Percentiles rank a stretch among this genome's conserved stretches.
Conservation (phyloP, 2,797 vertebrate species). For the Otolemur crassicaudatus region DNA sequence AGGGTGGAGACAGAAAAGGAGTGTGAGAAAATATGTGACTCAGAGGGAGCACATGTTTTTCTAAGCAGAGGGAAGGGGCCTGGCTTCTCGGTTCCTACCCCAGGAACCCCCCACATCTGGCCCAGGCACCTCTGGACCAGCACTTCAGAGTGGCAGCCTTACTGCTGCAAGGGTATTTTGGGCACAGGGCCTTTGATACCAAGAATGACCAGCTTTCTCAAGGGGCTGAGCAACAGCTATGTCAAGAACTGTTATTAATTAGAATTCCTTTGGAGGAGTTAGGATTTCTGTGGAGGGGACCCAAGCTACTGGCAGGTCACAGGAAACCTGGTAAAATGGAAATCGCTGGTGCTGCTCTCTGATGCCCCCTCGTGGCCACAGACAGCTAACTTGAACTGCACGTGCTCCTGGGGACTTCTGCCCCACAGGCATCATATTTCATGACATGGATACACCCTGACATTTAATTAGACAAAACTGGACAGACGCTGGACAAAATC, state of each 20-base stretch:
- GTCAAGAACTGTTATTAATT: not conserved
- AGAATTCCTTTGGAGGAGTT: conserved; percentile 29
- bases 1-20: conserved; percentile 76
- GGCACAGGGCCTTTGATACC: not conserved
- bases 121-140: not conserved
- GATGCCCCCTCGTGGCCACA: conserved; percentile 66
- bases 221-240: not conserved
- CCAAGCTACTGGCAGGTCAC: not conserved
- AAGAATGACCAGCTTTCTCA: not conserved
- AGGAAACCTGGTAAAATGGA: not conserved
- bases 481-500: not conserved
- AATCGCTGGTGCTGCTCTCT: not conserved
- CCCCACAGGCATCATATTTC: not conserved
- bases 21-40: conserved; percentile 74
- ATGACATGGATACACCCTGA: not conserved
- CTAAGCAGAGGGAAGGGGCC: conserved; percentile 16
- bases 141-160: not conserved
- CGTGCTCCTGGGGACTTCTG: not conserved
- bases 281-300: not conserved
- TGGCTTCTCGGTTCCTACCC: not conserved
- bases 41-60: conserved; percentile 70
- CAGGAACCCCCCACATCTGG: not conserved
- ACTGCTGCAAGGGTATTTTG: not conserved
- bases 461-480: not conserved
- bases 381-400: not conserved